phyloP scores from a whole-genome alignment of 2,797 vertebrate genomes.

The Lates japonicus region DNA sequence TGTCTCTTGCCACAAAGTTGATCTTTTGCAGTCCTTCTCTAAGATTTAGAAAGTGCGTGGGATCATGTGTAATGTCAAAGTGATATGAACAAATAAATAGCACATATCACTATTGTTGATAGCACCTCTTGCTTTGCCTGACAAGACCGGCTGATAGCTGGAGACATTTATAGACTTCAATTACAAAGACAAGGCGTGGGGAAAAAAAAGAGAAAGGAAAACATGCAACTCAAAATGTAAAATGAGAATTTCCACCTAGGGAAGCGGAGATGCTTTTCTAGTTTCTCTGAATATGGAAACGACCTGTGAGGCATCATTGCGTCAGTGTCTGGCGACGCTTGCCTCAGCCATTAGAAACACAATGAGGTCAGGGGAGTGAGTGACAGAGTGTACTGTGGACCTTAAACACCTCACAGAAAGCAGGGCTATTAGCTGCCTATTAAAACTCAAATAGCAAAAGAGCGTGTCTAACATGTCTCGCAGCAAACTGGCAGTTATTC shows the following conservation, averaged over 20 bases:
- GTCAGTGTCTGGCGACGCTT: conserved; percentile 72
- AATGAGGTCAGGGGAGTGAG: conserved; percentile 77
- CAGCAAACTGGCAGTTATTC: conserved; percentile 58
- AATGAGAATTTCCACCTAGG: conserved; percentile 59
- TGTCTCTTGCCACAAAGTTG: conserved; percentile 42
- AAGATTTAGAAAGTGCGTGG: conserved; percentile 53
- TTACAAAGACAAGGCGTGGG: conserved; percentile 41
- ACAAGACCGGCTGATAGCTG: conserved; percentile 61
- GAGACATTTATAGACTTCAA: conserved; percentile 63
- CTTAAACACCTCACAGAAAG: conserved; percentile 70
- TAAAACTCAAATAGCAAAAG: conserved; percentile 61
- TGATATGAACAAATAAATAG: conserved; percentile 68
- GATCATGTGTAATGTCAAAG: conserved; percentile 55
- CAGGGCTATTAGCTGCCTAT: conserved; percentile 71
- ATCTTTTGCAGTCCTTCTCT: conserved; percentile 40
- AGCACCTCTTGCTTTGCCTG: conserved; percentile 52
- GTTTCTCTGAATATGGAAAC: conserved; percentile 63
- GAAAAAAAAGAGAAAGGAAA: conserved; percentile 45
- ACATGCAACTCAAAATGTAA: conserved; percentile 55
- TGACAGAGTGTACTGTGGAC: conserved; percentile 66
- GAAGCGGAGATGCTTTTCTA: conserved; percentile 34
- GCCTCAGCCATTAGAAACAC: conserved; percentile 70
- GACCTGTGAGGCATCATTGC: conserved; percentile 65
- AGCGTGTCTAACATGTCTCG: conserved; percentile 54
- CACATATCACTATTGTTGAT: conserved; percentile 62